Evolutionary conservation across 2,113 vertebrate species (phyloP).

Genomic region (Ploceus nigricollis): DNA sequence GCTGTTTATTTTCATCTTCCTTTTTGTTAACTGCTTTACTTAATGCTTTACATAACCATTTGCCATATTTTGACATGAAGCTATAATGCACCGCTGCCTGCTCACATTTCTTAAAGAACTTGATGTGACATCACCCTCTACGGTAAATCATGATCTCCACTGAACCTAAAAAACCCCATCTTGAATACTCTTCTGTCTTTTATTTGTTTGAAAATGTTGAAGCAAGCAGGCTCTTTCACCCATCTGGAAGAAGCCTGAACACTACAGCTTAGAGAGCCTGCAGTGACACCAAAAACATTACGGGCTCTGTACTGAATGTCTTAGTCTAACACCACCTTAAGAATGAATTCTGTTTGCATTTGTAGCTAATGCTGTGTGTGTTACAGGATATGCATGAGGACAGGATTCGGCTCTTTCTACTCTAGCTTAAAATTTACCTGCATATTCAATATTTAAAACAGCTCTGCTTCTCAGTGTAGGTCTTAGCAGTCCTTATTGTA

Average conservation of each 20-base stretch:
- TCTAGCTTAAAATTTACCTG: constrained; percentile 10
- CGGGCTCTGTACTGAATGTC: neutral
- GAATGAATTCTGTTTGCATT: neutral
- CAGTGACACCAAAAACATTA: neutral
- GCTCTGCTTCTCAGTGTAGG: neutral
- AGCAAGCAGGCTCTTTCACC: neutral
- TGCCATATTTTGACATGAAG: constrained; percentile 7
- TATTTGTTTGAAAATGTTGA: constrained; percentile 19
- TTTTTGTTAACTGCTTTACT: constrained; percentile 39
- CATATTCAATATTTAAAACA: constrained; percentile 28
- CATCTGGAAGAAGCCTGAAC: constrained; percentile 4
- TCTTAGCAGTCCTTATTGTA: constrained; percentile 50
- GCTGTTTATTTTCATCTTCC: constrained; percentile 56
- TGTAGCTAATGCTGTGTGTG: neutral
- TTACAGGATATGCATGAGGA: neutral
- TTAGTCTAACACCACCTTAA: neutral
- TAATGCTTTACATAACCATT: constrained; percentile 38
- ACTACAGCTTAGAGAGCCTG: neutral
- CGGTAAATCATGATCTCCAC: neutral
- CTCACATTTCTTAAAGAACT: constrained; percentile 12
- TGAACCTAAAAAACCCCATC: neutral
- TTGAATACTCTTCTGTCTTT: constrained; percentile 4
- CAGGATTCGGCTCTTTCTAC: neutral
- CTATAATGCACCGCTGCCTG: neutral
- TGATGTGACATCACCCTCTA: constrained; percentile 17